phyloP scores from a whole-genome alignment of 2,797 vertebrate genomes.

The Gymnopithys bicolor region DNA sequence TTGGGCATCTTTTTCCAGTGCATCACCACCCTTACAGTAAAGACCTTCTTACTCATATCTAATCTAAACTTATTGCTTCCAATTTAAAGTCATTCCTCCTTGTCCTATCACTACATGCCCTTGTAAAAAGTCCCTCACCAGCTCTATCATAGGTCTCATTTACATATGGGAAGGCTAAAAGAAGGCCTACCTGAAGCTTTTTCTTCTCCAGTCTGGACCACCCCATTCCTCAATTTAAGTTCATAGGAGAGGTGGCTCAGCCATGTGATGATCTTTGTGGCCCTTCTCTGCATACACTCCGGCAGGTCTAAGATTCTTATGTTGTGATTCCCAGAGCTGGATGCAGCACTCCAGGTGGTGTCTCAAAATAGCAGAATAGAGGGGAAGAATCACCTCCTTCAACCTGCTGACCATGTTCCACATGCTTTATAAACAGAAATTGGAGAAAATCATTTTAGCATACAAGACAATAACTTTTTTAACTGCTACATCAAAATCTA shows the following conservation, averaged over 20 bases:
- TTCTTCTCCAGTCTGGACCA: not conserved
- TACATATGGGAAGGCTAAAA: not conserved
- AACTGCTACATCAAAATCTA: not conserved
- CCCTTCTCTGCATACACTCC: fast-evolving
- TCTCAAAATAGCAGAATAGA: not conserved
- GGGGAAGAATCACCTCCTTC: fast-evolving
- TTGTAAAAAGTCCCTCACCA: not conserved
- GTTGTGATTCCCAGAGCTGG: fast-evolving
- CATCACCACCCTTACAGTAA: not conserved
- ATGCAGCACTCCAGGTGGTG: not conserved
- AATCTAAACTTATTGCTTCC: not conserved
- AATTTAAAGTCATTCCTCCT: not conserved
- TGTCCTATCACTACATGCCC: not conserved
- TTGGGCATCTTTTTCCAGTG: not conserved
- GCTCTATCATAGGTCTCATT: not conserved
- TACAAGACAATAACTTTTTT: not conserved
- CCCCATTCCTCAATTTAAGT: not conserved
- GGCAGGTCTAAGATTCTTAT: not conserved
- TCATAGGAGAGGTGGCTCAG: not conserved
- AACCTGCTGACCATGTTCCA: fast-evolving
- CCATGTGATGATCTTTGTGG: fast-evolving
- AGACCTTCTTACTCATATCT: not conserved
- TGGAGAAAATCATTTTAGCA: not conserved
- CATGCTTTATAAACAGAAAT: not conserved
- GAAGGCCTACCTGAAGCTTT: fast-evolving